Evolutionary conservation across 2,797 vertebrate genomes (phyloP).

Genomic region (Notoglanidium macrostoma): DNA sequence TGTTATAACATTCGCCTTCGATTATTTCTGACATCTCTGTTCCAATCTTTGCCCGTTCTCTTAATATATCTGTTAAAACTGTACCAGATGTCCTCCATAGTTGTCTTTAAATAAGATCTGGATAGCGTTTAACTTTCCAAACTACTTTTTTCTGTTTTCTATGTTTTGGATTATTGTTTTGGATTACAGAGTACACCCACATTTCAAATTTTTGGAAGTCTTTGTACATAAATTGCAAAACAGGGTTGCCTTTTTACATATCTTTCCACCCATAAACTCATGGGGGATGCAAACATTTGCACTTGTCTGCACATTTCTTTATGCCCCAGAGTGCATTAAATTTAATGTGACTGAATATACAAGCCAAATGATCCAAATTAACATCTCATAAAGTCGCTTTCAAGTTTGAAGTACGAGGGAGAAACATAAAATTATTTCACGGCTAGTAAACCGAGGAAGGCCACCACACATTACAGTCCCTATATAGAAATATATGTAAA

Average conservation of each 20-base stretch:
- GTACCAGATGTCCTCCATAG: background rate
- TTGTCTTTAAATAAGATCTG: background rate
- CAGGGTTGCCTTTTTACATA: background rate
- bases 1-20: background rate
- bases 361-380: background rate
- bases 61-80: constrained; percentile 12
- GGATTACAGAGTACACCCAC: background rate
- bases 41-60: constrained; percentile 6
- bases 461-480: background rate
- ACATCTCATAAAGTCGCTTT: background rate
- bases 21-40: background rate
- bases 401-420: background rate
- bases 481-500: constrained; percentile 3
- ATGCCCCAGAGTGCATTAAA: background rate
- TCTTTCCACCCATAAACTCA: background rate
- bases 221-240: background rate
- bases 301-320: background rate
- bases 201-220: background rate
- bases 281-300: background rate
- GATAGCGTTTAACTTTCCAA: background rate
- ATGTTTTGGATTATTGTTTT: background rate
- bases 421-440: background rate
- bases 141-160: background rate
- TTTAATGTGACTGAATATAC: background rate
- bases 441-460: background rate